Conservation (phyloP, 2,113 vertebrate genomes). For the Lucifuga dentata region DNA sequence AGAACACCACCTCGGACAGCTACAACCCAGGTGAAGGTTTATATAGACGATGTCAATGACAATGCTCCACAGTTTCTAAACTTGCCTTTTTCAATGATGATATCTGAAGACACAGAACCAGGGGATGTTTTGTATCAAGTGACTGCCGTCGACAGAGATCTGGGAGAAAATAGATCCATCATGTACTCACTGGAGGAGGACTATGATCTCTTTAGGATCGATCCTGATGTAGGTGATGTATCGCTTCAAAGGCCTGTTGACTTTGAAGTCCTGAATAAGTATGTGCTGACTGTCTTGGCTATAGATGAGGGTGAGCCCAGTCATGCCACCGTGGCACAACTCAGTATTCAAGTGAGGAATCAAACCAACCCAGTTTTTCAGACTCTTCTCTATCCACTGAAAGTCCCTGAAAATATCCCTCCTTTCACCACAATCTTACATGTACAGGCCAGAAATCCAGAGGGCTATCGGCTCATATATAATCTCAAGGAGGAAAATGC, state of each 20-base stretch:
- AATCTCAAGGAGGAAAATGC: constrained; percentile 91
- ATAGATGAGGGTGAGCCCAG: constrained; percentile 87
- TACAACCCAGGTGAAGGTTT: constrained; percentile 87
- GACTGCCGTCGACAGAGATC: constrained; percentile 88
- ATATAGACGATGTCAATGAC: constrained; percentile 92
- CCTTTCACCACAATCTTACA: constrained; percentile 92
- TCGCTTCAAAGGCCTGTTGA: constrained; percentile 92
- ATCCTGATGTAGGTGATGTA: constrained; percentile 91
- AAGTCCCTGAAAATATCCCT: constrained; percentile 92
- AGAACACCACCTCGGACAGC: constrained; percentile 87
- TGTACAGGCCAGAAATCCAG: constrained; percentile 94
- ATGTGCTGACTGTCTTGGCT: constrained; percentile 88
- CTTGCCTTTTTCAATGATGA: constrained; percentile 87
- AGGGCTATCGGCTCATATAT: constrained; percentile 95
- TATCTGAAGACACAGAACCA: constrained; percentile 90
- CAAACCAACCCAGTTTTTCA: constrained; percentile 95
- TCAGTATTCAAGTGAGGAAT: constrained; percentile 92
- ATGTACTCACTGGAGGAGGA: constrained; percentile 90
- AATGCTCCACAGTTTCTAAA: constrained; percentile 90
- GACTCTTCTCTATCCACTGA: constrained; percentile 90
- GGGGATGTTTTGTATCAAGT: constrained; percentile 95
- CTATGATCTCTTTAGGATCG: constrained; percentile 91
- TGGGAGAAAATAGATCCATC: constrained; percentile 87
- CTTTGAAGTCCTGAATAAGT: constrained; percentile 92
- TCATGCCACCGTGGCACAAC: constrained; percentile 82